These are phyloP conservation scores for Myripristis murdjan DNA, from an alignment of 2,797 vertebrate species.

Conservation along the genomic window DNA sequence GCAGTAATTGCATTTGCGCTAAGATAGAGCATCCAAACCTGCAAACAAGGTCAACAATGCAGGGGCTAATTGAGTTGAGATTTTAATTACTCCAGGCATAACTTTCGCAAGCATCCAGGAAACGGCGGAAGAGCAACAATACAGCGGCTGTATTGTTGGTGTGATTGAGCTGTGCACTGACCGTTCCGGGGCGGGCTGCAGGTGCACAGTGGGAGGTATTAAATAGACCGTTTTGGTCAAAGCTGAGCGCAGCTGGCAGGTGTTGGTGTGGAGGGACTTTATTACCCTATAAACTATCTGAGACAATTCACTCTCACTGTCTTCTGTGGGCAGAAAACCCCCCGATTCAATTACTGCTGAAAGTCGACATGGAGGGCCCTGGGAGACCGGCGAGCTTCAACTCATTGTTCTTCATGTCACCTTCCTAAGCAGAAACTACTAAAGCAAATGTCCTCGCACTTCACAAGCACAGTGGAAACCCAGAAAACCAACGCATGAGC, in stretches of 20 bases:
- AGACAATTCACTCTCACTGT: constrained; percentile 72
- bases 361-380: constrained; percentile 52
- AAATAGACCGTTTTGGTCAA: constrained; percentile 71
- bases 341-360: constrained; percentile 71
- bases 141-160: constrained; percentile 21
- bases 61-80: constrained; percentile 72
- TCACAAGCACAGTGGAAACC: constrained; percentile 43
- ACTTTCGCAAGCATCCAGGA: constrained; percentile 49
- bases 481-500: constrained; percentile 23
- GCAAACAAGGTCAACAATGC: constrained; percentile 73
- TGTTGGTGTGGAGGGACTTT: constrained; percentile 74
- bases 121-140: constrained; percentile 16
- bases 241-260: constrained; percentile 80
- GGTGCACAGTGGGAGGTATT: constrained; percentile 72
- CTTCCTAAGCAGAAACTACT: constrained; percentile 49
- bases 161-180: constrained; percentile 40
- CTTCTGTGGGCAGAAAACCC: constrained; percentile 65
- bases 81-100: constrained; percentile 78
- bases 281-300: constrained; percentile 80
- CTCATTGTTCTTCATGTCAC: constrained; percentile 70
- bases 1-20: constrained; percentile 60
- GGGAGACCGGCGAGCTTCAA: constrained; percentile 43
- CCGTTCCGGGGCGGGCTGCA: constrained; percentile 70
- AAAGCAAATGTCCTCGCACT: constrained; percentile 32
- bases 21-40: constrained; percentile 59